Evolutionary conservation across 1,140 invertebrate species (phyloP), one percentile per base, ranked within the genome.

Genomic region (Popillia japonica): DNA sequence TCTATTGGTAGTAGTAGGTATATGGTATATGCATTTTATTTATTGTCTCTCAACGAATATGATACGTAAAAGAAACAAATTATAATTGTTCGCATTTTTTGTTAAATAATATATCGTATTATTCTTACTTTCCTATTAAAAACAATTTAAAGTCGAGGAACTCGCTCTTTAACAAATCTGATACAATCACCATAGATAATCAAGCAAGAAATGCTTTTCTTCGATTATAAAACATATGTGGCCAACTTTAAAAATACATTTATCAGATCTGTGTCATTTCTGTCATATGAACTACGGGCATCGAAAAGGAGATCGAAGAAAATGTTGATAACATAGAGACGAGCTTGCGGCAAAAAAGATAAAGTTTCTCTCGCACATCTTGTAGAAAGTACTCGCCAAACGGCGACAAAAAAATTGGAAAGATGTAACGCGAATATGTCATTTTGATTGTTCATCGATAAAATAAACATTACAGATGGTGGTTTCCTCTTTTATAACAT

Each of bases 371-470:
- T 17, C 44, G 44, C n/a, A 61, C 59, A 61, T 61, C 59, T 61
- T 22, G 17, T n/a, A 8, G 59, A 61, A 17, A 61, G 20, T 22
- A 17, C 59, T 0, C 59, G 59, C 59, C 59, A 61, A 61, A 61
- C n/a, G 59, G 14, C 59, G 59, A 20, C n/a, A 61, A 61, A 61
- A 61, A 48, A 34, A 61, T 9, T 8, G 59, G 7, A 61, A 61
- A 61, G 59, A 61, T 61, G 20, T 61, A 61, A 61, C n/a, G 20
- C 44, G 44, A 48, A 61, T 61, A 61, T 20, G 59, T 61, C 11
- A 61, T n/a, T 17, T 61, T 61, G 59, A 61, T 61, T 61, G 9
- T 20, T 61, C 59, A 61, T 61, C 59, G 17, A 61, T 61, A 61
- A 61, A 20, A 61, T 61, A 61, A 61, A 20, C 59, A 20, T 61